Evolutionary conservation across 2,797 vertebrate genomes (phyloP), one percentile per base, ranked within the genome.

Genomic region (Tenualosa thibaudeaui): DNA sequence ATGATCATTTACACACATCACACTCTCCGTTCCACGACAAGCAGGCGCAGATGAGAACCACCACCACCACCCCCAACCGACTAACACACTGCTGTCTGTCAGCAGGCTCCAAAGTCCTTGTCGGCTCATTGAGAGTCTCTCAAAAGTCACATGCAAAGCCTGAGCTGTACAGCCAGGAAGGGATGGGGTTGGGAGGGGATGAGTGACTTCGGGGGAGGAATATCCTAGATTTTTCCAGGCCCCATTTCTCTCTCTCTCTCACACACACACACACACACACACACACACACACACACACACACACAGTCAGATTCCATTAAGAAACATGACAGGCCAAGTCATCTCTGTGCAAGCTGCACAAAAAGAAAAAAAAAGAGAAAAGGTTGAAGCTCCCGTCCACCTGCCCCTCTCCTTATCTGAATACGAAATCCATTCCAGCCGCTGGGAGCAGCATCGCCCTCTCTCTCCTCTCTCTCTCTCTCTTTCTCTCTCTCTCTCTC

Each of bases 391-490:
- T 22, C 86, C 88, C 87, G 91, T 90, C 88, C 71, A 19, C 81
- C 71, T 83, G 84, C 54, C 82, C 88, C 90, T 88, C 88, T 89
- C 92, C 92, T 92, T 93, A 93, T 94, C 94, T 90, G 92, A 92
- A 91, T 89, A 91, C 92, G 88, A 89, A 90, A 86, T 84, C 91
- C 88, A 93, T 88, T 88, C 88, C 53, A 86, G 71, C 50, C 81
- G 60, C 81, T 60, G 81, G 75, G 81, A 81, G 78, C 60, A 83
- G 50, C 37, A 60, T 82, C 75, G 62, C 82, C 56, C 65, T 84
- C 71, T 71, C 24, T 65, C n/a, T 31, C 1, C 58, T 8, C 19
- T 56, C 54, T 24, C 22, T 22, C 56, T n/a, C 19, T 1, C 56
- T n/a, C 6, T n/a, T 4, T 24, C 58, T 51, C 58, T 56, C 54